These are phyloP conservation scores for Colius striatus DNA, from an alignment of 2,113 vertebrate genomes.

Conservation along the genomic window DNA sequence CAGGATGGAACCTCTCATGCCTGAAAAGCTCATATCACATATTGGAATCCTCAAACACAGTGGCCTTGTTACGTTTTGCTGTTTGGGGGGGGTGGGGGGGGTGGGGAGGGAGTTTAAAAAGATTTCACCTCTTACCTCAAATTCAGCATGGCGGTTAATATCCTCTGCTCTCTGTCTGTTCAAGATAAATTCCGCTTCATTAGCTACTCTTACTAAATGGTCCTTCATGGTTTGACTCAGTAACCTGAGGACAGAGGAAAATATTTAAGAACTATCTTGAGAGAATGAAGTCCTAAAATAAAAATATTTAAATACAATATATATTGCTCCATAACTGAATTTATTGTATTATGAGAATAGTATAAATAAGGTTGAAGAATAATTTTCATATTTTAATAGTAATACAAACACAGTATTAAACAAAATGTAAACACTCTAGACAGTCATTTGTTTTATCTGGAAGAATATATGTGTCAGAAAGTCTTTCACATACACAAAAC, in stretches of 20 bases:
- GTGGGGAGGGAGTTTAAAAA: no score
- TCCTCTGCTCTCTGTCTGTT: constrained; percentile 96
- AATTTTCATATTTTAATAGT: background rate
- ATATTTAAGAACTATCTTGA: background rate
- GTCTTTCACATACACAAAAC: background rate
- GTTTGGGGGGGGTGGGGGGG: background rate
- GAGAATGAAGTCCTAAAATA: background rate
- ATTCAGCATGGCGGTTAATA: constrained; percentile 96
- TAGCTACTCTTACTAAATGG: constrained; percentile 96
- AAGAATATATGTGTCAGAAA: background rate
- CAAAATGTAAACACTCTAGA: background rate
- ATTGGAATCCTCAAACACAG: background rate
- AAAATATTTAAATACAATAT: background rate
- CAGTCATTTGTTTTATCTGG: background rate
- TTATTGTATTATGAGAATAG: background rate
- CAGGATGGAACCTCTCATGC: background rate
- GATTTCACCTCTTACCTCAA: constrained; percentile 85
- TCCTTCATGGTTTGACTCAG: constrained; percentile 99
- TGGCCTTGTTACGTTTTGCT: background rate
- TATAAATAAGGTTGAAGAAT: background rate
- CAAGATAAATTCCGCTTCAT: constrained; percentile 98
- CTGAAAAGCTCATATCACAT: background rate
- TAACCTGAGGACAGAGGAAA: constrained; percentile 79
- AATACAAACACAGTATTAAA: background rate
- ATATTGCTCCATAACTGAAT: background rate